Conservation (phyloP, 2,888 invertebrate genomes). For the Lutraria lutraria region DNA sequence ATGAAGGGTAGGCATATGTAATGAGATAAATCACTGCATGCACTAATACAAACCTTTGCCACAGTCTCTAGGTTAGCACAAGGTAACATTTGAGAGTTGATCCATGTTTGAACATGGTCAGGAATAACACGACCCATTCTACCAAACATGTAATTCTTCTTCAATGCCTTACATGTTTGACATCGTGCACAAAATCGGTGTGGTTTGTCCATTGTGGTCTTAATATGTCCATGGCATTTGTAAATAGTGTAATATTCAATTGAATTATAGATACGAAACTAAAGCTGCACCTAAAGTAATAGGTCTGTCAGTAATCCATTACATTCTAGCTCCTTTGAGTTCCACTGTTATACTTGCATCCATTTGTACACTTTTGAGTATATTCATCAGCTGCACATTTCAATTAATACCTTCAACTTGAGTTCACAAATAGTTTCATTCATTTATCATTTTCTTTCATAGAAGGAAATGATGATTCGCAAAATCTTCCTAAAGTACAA, state of each 20-base stretch:
- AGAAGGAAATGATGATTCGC: too few relatives aligned
- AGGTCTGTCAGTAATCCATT: neutral
- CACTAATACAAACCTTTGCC: constrained; percentile 72
- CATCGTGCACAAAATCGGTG: constrained; percentile 71
- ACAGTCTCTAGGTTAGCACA: constrained; percentile 64
- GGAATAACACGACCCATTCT: constrained; percentile 75
- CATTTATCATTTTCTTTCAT: too few relatives aligned
- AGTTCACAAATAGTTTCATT: too few relatives aligned
- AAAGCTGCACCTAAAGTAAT: neutral
- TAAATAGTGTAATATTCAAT: neutral
- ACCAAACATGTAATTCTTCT: constrained; percentile 68
- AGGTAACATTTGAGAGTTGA: constrained; percentile 73
- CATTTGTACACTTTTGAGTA: neutral
- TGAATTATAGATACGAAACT: neutral
- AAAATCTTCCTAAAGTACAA: too few relatives aligned
- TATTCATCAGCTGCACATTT: too few relatives aligned
- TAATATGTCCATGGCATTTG: neutral
- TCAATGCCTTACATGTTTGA: constrained; percentile 71
- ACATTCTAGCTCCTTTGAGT: neutral
- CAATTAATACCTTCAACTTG: too few relatives aligned
- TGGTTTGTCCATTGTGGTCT: constrained; percentile 31
- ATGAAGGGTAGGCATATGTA: too few relatives aligned
- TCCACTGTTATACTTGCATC: neutral
- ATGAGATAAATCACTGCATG: neutral
- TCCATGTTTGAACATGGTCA: constrained; percentile 75